A percentile compares a stretch with the other conserved stretches of the same genome.
Conservation (phyloP, 2,797 vertebrate genomes). For the Premnoplex brunnescens region DNA sequence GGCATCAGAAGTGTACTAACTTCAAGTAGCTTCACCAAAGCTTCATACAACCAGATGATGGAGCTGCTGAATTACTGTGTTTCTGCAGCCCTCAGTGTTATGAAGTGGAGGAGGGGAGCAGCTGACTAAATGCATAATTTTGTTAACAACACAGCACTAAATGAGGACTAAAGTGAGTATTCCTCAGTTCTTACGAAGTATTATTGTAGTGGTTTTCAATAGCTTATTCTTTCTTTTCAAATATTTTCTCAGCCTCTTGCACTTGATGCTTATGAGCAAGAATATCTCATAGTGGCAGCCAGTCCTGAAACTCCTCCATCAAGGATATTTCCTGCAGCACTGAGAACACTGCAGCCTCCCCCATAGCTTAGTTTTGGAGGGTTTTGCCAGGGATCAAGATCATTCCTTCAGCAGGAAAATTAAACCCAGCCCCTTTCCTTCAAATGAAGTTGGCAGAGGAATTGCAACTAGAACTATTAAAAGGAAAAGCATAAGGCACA, state of each 20-base stretch:
- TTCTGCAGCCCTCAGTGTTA: not conserved
- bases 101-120: not conserved
- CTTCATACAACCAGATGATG: slow-evolving; percentile 1
- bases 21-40: not conserved
- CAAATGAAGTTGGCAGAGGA: slow-evolving; percentile 19
- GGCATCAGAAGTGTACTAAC: not conserved
- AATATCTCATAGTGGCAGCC: not conserved
- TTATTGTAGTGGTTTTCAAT: not conserved
- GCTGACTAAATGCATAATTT: not conserved
- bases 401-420: not conserved
- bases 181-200: not conserved
- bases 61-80: slow-evolving; percentile 9
- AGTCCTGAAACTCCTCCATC: not conserved
- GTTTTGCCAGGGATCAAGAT: not conserved
- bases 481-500: not conserved
- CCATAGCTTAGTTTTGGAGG: not conserved
- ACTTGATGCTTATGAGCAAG: not conserved
- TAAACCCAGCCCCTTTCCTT: not conserved
- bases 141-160: not conserved
- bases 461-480: not conserved
- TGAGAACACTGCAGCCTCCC: not conserved
- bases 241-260: not conserved
- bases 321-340: not conserved
- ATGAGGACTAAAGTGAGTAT: not conserved
- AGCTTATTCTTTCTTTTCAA: not conserved